Evolutionary conservation across 2,797 vertebrate genomes (phyloP).

Genomic region (Gymnothorax javanicus): DNA sequence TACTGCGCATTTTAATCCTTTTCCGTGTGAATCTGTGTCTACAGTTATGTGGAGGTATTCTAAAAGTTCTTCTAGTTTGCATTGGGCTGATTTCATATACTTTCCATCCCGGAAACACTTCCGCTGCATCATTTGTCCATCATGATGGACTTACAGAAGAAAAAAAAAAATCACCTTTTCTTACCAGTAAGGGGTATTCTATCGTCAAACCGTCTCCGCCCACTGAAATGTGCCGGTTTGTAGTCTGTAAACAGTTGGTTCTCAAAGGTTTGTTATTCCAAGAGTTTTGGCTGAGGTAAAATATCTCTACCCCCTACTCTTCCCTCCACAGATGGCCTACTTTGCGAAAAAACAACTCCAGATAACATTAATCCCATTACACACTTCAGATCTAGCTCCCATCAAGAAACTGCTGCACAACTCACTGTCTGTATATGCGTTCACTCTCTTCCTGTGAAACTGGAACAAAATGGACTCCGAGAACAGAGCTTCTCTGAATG

Average conservation of each 20-base stretch:
- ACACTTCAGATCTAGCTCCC: background rate
- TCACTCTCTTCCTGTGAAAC: background rate
- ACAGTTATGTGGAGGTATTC: background rate
- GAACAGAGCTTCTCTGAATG: background rate
- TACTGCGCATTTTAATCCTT: background rate
- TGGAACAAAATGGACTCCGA: background rate
- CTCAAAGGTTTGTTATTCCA: background rate
- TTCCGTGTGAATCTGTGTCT: background rate
- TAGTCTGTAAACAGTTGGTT: background rate
- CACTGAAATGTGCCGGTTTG: background rate
- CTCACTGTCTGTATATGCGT: conserved; percentile 7
- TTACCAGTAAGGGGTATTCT: background rate
- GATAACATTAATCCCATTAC: background rate
- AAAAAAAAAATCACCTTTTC: background rate
- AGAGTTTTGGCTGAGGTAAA: background rate
- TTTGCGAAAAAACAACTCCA: background rate
- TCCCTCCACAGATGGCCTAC: background rate
- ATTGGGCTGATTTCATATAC: background rate
- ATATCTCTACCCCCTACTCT: background rate
- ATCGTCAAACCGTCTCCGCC: background rate
- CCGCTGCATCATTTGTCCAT: background rate
- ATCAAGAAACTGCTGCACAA: background rate
- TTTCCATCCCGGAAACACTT: background rate
- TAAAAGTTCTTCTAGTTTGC: background rate
- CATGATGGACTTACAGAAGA: background rate